These are phyloP conservation scores for Acomys russatus DNA, from an alignment of 2,797 vertebrate species.

Conservation along the genomic window DNA sequence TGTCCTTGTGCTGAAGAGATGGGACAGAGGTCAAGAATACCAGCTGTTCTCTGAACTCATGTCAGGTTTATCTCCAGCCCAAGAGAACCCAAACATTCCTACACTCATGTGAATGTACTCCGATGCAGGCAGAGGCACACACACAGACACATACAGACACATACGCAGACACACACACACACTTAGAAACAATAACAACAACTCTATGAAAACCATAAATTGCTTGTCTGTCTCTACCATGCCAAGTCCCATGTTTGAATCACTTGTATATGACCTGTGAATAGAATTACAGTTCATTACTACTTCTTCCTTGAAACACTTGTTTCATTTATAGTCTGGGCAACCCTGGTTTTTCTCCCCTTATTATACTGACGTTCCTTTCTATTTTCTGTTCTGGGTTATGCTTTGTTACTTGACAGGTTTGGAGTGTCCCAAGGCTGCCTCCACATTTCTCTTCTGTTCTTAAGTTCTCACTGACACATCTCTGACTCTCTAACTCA, in stretches of 20 bases:
- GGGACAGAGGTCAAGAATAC: background rate
- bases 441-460: background rate
- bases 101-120: background rate
- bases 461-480: background rate
- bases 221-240: background rate
- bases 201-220: background rate
- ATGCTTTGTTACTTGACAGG: background rate
- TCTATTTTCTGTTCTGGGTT: constrained; percentile 19
- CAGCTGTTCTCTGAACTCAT: background rate
- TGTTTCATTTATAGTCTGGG: background rate
- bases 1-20: background rate
- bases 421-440: background rate
- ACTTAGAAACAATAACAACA: background rate
- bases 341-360: background rate
- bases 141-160: background rate
- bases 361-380: background rate
- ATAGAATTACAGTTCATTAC: background rate
- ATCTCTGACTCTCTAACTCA: background rate
- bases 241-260: background rate
- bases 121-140: no score
- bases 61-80: background rate
- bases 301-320: constrained; percentile 14
- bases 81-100: background rate
- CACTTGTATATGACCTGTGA: background rate
- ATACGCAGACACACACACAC: no score